Percentiles rank a stretch among this genome's conserved stretches.
Conservation (phyloP, 2,797 vertebrate species). For the Acrocephalus scirpaceus region DNA sequence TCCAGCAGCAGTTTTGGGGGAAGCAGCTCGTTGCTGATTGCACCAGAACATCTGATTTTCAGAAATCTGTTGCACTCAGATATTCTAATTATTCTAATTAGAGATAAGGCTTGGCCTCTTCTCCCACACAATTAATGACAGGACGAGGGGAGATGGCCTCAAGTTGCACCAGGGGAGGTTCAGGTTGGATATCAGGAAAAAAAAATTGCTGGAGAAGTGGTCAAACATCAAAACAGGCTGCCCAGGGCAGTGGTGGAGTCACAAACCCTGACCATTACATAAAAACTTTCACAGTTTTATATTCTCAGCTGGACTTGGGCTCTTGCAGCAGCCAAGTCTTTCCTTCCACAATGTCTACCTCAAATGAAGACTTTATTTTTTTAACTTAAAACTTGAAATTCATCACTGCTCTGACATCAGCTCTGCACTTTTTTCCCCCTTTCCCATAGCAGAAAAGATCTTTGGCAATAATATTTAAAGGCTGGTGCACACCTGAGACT, state of each 20-base stretch:
- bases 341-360: not conserved
- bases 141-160: not conserved
- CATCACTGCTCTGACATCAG: not conserved
- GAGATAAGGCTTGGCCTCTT: not conserved
- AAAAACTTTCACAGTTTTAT: fast-evolving
- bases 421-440: not conserved
- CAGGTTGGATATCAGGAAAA: not conserved
- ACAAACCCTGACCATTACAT: not conserved
- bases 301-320: not conserved
- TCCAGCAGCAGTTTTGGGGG: not conserved
- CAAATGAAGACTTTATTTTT: not conserved
- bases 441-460: not conserved
- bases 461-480: not conserved
- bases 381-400: not conserved
- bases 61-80: not conserved
- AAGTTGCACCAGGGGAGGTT: not conserved
- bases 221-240: not conserved
- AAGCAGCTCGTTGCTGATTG: not conserved
- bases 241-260: too few relatives aligned
- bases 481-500: not conserved
- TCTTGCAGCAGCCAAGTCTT: not conserved
- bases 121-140: not conserved
- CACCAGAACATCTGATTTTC: not conserved
- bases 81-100: not conserved
- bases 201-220: not conserved